Conservation (phyloP, 1,140 invertebrate genomes). For the Scaptodrosophila lebanonensis region DNA sequence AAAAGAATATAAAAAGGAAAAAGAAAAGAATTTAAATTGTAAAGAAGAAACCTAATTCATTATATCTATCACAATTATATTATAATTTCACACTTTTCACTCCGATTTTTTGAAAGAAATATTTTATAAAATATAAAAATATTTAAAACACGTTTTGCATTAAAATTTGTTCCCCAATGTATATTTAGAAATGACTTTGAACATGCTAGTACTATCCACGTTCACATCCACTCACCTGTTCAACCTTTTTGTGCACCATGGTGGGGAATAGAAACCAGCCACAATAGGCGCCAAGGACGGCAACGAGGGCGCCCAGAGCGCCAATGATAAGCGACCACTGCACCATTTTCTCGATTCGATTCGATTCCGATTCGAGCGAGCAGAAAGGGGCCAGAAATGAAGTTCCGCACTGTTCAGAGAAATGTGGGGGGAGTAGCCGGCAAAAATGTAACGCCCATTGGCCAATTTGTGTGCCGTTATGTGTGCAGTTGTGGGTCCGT, state of each 20-base stretch:
- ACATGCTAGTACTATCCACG: not conserved
- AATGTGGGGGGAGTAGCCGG: conserved; percentile 7
- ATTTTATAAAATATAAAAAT: too few relatives aligned
- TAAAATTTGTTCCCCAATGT: not conserved
- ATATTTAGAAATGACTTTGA: not conserved
- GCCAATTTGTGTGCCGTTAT: not conserved
- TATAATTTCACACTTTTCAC: too few relatives aligned
- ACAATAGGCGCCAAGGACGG: conserved; percentile 66
- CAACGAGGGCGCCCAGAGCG: conserved; percentile 62
- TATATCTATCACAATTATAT: too few relatives aligned
- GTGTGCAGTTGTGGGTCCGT: not conserved
- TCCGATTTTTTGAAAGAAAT: too few relatives aligned
- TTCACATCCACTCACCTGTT: conserved; percentile 71
- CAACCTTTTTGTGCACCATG: conserved; percentile 76
- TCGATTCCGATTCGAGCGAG: too few relatives aligned
- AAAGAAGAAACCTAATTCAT: too few relatives aligned
- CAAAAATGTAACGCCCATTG: not conserved
- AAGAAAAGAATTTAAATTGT: too few relatives aligned
- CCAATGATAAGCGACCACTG: conserved; percentile 69
- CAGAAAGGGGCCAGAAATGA: not conserved
- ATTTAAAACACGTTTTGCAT: too few relatives aligned
- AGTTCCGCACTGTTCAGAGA: not conserved
- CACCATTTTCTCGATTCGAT: conserved; percentile 40
- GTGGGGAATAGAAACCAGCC: conserved; percentile 77
- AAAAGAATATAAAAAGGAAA: too few relatives aligned